These are phyloP conservation scores for Calephelis nemesis DNA, from an alignment of 1,140 invertebrate genomes.

Conservation along the genomic window DNA sequence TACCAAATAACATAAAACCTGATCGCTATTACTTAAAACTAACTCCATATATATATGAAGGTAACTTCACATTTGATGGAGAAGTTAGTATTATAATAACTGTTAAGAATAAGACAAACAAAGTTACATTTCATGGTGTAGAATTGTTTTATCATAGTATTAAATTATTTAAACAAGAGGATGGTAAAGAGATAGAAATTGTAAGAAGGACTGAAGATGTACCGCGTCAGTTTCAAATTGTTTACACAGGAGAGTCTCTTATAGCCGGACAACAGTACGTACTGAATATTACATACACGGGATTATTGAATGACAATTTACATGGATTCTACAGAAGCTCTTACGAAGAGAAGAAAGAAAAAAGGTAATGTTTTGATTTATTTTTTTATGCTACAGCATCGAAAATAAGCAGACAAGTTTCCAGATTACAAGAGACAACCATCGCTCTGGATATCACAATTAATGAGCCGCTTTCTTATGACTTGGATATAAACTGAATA, in stretches of 20 bases:
- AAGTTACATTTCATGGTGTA: constrained; percentile 88
- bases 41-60: constrained; percentile 84
- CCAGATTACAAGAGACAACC: too few relatives aligned
- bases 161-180: constrained; percentile 65
- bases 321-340: constrained; percentile 94
- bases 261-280: constrained; percentile 82
- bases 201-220: constrained; percentile 80
- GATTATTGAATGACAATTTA: constrained; percentile 86
- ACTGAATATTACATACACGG: constrained; percentile 85
- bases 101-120: constrained; percentile 83
- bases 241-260: constrained; percentile 82
- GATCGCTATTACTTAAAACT: constrained; percentile 85
- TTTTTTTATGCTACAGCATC: too few relatives aligned
- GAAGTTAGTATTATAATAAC: constrained; percentile 85
- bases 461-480: too few relatives aligned
- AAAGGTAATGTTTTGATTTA: constrained; percentile 78
- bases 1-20: constrained; percentile 84
- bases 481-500: too few relatives aligned
- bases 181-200: constrained; percentile 50
- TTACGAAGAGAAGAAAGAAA: constrained; percentile 85
- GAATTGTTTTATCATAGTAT: constrained; percentile 83
- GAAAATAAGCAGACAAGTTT: too few relatives aligned
- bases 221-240: constrained; percentile 86
- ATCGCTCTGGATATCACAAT: too few relatives aligned
- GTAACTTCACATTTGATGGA: constrained; percentile 89